Conservation (phyloP, 2,797 vertebrate genomes). For the Bradypus variegatus region DNA sequence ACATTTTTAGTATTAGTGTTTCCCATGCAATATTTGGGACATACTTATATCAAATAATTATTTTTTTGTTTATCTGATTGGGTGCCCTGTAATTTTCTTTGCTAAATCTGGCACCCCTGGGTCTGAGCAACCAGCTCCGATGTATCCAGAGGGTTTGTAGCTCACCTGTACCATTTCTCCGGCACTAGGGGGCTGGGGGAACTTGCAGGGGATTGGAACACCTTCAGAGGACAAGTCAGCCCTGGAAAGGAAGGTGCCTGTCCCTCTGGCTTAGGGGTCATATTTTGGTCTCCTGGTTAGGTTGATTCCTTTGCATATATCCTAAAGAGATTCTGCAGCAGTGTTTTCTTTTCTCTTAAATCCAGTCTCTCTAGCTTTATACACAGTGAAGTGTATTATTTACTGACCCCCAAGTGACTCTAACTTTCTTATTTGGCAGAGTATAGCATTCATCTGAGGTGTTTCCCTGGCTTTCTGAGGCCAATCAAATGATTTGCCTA, state of each 20-base stretch:
- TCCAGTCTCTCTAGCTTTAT: background rate
- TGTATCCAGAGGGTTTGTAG: no score
- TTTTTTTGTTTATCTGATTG: background rate
- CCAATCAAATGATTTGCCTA: no score
- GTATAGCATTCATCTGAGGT: background rate
- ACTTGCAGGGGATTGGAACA: no score
- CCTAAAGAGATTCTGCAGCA: background rate
- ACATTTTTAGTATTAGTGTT: background rate
- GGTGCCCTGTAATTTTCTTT: background rate
- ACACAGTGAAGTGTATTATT: no score
- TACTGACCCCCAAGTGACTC: background rate
- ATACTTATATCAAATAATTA: background rate
- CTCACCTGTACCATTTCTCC: background rate
- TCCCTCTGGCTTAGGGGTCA: background rate
- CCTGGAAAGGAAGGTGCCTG: accelerated
- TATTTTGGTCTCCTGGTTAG: background rate
- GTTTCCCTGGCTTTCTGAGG: background rate
- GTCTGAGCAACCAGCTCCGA: background rate
- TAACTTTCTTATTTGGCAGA: background rate
- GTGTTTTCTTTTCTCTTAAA: background rate
- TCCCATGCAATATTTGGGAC: background rate
- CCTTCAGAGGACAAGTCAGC: background rate
- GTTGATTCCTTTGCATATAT: background rate
- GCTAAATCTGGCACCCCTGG: background rate
- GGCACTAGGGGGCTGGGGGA: background rate